phyloP scores from a whole-genome alignment of 1,140 invertebrate genomes.

The Chrysomallon squamiferum region DNA sequence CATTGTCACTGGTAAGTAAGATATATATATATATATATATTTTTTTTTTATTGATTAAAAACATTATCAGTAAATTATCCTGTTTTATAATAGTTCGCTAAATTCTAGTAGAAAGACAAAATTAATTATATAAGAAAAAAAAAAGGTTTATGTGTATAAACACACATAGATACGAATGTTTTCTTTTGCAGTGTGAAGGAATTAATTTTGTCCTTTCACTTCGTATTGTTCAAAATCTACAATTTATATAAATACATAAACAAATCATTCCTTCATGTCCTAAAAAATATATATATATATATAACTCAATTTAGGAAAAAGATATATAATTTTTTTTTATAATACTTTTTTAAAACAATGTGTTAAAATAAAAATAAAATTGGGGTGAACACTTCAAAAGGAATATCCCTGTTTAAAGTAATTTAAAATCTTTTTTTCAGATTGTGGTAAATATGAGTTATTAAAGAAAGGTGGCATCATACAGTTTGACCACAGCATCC shows the following conservation, averaged over 20 bases:
- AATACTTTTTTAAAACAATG: neutral
- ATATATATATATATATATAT: too few relatives aligned
- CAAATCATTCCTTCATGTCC: too few relatives aligned
- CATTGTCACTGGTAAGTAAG: too few relatives aligned
- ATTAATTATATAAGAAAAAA: too few relatives aligned
- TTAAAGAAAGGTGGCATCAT: constrained; percentile 23
- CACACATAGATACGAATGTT: too few relatives aligned
- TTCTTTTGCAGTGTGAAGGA: too few relatives aligned
- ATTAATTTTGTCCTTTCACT: too few relatives aligned
- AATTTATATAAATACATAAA: too few relatives aligned
- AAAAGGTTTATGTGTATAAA: too few relatives aligned
- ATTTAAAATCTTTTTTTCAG: constrained; percentile 8
- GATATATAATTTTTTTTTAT: neutral
- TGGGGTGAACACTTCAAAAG: neutral
- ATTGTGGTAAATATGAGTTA: constrained; percentile 27
- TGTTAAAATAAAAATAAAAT: neutral
- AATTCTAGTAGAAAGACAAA: neutral
- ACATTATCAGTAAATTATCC: neutral
- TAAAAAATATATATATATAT: too few relatives aligned
- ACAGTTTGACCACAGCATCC: constrained; percentile 16
- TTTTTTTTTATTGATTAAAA: neutral
- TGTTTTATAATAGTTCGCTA: neutral
- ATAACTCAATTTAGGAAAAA: too few relatives aligned
- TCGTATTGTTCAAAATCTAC: too few relatives aligned
- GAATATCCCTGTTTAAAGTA: neutral